phyloP scores from a whole-genome alignment of 2,113 vertebrate species.

The Phalacrocorax aristotelis region DNA sequence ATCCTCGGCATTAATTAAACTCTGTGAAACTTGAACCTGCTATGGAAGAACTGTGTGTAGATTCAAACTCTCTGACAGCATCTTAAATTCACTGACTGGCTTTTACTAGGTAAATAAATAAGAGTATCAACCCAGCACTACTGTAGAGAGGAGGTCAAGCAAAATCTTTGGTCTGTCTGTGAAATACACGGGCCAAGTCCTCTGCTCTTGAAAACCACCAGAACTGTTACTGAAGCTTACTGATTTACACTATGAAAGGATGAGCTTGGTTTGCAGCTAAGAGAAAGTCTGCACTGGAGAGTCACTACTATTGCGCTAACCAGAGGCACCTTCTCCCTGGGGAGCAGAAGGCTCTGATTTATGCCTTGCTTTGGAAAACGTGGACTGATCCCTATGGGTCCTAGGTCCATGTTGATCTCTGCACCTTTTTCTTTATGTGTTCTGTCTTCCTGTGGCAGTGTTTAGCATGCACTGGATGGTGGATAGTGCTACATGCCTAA shows the following conservation, averaged over 20 bases:
- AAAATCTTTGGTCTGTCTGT: neutral
- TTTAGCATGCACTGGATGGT: neutral
- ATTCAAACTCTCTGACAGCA: neutral
- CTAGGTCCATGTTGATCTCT: neutral
- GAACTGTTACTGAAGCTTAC: neutral
- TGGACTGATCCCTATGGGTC: neutral
- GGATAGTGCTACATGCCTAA: neutral
- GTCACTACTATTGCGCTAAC: neutral
- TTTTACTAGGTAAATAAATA: neutral
- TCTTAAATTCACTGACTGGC: neutral
- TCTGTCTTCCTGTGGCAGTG: neutral
- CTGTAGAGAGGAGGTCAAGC: neutral
- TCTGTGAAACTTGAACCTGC: neutral
- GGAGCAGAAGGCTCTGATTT: neutral
- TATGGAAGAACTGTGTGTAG: neutral
- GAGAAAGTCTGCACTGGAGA: neutral
- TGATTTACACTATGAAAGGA: neutral
- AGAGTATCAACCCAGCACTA: neutral
- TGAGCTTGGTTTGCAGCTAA: neutral
- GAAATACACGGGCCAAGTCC: neutral
- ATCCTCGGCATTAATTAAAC: slow-evolving; percentile 6
- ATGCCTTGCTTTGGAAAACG: neutral
- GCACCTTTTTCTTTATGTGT: neutral
- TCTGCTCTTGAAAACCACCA: neutral
- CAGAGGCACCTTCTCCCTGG: neutral